Conservation (phyloP, 2,888 invertebrate species). For the Diarsia dahlii region DNA sequence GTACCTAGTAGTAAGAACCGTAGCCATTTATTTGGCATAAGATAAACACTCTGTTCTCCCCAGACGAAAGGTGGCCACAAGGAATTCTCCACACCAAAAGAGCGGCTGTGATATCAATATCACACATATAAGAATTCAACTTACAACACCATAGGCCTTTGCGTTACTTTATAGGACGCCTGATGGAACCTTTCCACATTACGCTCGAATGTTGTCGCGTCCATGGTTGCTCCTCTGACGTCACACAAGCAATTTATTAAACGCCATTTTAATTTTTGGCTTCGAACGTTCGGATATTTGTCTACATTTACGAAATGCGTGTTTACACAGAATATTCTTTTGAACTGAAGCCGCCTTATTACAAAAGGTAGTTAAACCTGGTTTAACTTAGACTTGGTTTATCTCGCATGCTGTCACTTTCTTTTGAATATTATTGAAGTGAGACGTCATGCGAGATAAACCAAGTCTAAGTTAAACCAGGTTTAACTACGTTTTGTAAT, state of each 20-base stretch:
- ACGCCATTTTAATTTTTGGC: conserved; percentile 67
- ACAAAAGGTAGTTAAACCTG: no score
- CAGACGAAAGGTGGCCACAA: neutral
- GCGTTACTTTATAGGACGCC: neutral
- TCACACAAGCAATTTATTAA: conserved; percentile 68
- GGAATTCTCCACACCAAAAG: no score
- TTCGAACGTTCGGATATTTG: conserved; percentile 30
- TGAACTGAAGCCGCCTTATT: no score
- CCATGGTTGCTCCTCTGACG: conserved; percentile 68
- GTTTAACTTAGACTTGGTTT: no score
- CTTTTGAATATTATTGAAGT: no score
- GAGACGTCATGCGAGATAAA: no score
- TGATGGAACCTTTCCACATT: conserved; percentile 27
- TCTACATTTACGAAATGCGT: conserved; percentile 18
- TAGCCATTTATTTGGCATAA: neutral
- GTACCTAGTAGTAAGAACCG: neutral
- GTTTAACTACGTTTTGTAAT: no score
- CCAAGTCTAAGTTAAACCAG: no score
- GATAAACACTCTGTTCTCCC: neutral
- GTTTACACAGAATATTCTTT: conserved; percentile 8
- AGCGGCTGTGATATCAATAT: no score
- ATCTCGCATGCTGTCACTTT: no score
- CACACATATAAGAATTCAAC: no score
- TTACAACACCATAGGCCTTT: neutral
- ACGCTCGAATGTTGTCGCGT: conserved; percentile 30